Percentiles rank a stretch among this genome's conserved stretches.
These are phyloP conservation scores for Orchestia grillus DNA, from an alignment of 1,140 invertebrate genomes.

Conservation along the genomic window DNA sequence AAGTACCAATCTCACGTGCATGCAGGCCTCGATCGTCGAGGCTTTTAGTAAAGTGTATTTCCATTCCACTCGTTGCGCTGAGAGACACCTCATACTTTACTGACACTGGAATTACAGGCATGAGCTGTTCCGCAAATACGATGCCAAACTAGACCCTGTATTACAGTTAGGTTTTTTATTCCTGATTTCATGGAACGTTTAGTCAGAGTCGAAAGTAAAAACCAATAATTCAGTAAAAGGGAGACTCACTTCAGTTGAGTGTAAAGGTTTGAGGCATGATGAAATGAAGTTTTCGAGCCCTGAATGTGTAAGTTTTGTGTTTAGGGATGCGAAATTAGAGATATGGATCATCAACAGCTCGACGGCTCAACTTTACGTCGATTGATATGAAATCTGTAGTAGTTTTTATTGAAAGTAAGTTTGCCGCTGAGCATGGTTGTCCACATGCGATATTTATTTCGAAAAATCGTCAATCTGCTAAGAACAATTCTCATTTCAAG, in stretches of 20 bases:
- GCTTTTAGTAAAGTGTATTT: neutral
- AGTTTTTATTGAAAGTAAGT: neutral
- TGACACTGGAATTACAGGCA: neutral
- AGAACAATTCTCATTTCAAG: neutral
- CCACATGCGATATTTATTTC: neutral
- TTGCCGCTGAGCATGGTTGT: neutral
- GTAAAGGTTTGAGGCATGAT: neutral
- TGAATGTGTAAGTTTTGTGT: neutral
- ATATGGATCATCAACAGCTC: neutral
- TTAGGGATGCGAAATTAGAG: neutral
- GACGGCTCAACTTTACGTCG: neutral
- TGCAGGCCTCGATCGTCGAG: neutral
- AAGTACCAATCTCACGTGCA: neutral
- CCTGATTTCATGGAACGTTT: neutral
- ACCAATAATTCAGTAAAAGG: neutral
- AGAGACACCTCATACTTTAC: neutral
- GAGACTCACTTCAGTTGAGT: neutral
- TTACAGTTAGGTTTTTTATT: neutral
- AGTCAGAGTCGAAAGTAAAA: neutral
- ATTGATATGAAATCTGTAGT: too few relatives aligned
- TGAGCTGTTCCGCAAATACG: neutral
- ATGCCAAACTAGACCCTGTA: neutral
- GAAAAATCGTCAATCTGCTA: neutral
- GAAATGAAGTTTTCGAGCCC: neutral
- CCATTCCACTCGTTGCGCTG: neutral